Base-by-base conservation (phyloP, 2,888 invertebrate genomes). In the Lissonota sp. region DNA sequence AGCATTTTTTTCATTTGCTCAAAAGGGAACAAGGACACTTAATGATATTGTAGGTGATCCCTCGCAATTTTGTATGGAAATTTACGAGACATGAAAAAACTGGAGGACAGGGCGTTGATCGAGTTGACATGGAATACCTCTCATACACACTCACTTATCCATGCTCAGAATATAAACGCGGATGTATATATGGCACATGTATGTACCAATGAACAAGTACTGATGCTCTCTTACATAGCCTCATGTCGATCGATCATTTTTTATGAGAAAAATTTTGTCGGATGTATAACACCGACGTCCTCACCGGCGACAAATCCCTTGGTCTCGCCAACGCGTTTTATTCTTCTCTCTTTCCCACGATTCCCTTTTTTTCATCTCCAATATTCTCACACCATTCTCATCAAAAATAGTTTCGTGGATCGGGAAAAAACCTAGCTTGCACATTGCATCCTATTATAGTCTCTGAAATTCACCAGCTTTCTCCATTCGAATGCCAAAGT, bases 181-280 rank as follows among this genome's bases (percentile, higher is more conserved):
- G 12, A 44, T 10, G 42, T 16, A 67, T 55, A 49, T 58, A 66
- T 66, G 67, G 46, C 49, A 58, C 16, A 12, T 16, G 44, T 51
- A 62, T 39, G 53, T 58, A 60, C 12, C 69, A 62, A 60, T 62
- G 67, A 75, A 74, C 64, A 66, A 49, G 26, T 67, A 58, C 60
- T 67, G 66, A 66, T 75, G 66, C 40, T 67, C 63, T 72, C 80
- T 76, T 67, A 63, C 64, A 26, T 26, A 64, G 51, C 60, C 53
- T 64, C 53, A 60, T 77, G 63, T 73, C 84, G 85, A 87, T 88
- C 87, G 84, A 88, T 88, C 88, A 87, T 88, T 88, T 88, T 87
- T 88, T 88, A 88, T 87, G 84, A 88, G 88, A 83, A 83, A 80
- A 74, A 80, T 67, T 66, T 73, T 74, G 62, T 67, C 70, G 72